phyloP scores from a whole-genome alignment of 2,113 vertebrate species.

The Campylomormyrus tamandua region DNA sequence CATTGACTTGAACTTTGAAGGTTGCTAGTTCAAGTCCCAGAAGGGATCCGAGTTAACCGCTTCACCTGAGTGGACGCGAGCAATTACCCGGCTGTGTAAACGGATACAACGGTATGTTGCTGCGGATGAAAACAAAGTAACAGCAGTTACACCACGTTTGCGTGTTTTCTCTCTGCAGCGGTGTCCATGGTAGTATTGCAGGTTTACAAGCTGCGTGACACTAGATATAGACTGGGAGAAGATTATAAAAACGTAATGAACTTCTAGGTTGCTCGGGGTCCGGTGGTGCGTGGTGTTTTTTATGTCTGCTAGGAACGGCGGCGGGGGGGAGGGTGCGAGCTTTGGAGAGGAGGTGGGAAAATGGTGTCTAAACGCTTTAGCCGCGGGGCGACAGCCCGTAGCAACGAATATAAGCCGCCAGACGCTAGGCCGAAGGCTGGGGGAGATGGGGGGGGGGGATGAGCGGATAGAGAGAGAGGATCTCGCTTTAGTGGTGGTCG shows the following conservation, averaged over 20 bases:
- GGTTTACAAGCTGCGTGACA: constrained; percentile 78
- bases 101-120: neutral
- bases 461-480: neutral
- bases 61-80: neutral
- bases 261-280: constrained; percentile 69
- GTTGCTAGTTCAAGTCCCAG: neutral
- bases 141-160: constrained; percentile 63
- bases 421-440: neutral
- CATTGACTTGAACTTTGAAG: neutral
- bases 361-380: neutral
- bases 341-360: neutral
- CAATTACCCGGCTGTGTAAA: neutral
- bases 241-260: constrained; percentile 84
- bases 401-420: neutral
- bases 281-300: constrained; percentile 66
- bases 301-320: constrained; percentile 40
- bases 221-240: constrained; percentile 73
- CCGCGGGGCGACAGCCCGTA: neutral
- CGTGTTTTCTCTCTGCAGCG: constrained; percentile 72
- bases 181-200: constrained; percentile 69
- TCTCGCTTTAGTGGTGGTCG: neutral
- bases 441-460: neutral
- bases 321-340: neutral
- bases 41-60: neutral
- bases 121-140: neutral